Base-by-base conservation (phyloP, 1,140 invertebrate genomes). In the Papilio polytes region DNA sequence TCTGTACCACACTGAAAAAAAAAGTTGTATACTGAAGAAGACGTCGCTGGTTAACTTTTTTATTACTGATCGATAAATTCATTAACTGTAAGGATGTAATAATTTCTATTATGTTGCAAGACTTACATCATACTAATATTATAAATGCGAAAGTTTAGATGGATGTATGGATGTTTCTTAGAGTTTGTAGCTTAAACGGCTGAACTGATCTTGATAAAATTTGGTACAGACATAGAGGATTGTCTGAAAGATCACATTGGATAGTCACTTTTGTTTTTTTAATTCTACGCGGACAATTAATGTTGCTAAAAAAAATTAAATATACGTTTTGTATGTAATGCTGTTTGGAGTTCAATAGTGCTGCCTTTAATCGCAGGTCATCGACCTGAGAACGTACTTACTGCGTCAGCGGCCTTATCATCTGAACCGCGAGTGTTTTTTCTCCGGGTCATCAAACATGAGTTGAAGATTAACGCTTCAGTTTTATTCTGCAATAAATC, bases 401-500 rank as follows among this genome's bases (percentile, higher is more conserved):
- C 91, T 84, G 74, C 77, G 51, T 91, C 88, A 77, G 89, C 90
- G 13, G 90, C 86, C 20, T 53, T 15, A 36, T 93, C 90, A 53
- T 92, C 81, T 3, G 91, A 93, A 8, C 89, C 89, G 7, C 22
- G 51, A 9, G 66, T 56, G 0, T 79, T 22, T 46, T 80, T 53
- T 2, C 72, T 59, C 8, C 9, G 66, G 12, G 86, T 80, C 89
- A 91, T 90, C 88, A 90, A 86, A 63, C 92, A 94, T 1, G 83
- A 74, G 80, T 90, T 94, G 77, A 85, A 93, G 13, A 85, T 20
- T 8, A 91, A 76, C 0, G 91, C 85, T 20, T 80, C 36, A 0
- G 88, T 89, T 1, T 85, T 51, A 56, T 93, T 89, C 8, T 83
- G 53, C 13, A 93, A n/a, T 7, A 82, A 77, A 63, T 96, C 89